A percentile compares a stretch with the other conserved stretches of the same genome.
Evolutionary conservation across 2,113 vertebrate genomes (phyloP).

Genomic region (Lonchura striata): DNA sequence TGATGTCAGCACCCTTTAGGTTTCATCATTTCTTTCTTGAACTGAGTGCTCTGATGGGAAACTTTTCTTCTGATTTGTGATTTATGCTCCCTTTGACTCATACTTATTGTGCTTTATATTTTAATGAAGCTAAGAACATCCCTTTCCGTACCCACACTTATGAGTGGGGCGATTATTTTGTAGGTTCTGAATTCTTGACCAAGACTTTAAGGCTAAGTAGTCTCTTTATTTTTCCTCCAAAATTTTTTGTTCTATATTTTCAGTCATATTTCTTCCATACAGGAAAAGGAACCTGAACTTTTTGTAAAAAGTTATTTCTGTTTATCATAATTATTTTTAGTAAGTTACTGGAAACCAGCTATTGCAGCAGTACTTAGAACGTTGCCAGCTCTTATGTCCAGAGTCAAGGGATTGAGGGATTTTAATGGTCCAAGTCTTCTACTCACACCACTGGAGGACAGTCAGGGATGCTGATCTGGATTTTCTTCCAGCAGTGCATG

Average conservation of each 20-base stretch:
- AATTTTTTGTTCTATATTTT: not conserved
- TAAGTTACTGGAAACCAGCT: not conserved
- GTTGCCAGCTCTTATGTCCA: not conserved
- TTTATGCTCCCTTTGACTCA: not conserved
- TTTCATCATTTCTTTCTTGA: not conserved
- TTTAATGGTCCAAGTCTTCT: not conserved
- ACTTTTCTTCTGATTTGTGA: not conserved
- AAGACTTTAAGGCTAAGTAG: not conserved
- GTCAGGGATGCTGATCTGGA: not conserved
- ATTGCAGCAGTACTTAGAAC: not conserved
- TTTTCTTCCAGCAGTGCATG: not conserved
- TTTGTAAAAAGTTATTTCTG: not conserved
- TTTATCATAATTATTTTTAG: not conserved
- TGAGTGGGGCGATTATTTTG: not conserved
- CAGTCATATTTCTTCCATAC: not conserved
- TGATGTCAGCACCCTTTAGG: not conserved
- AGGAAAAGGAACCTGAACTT: not conserved
- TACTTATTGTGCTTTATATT: not conserved
- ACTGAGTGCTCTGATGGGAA: not conserved
- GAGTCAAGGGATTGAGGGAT: not conserved
- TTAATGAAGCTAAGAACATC: not conserved
- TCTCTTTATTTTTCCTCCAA: not conserved
- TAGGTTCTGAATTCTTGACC: not conserved
- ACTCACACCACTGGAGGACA: not conserved
- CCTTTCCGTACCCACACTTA: not conserved